Evolutionary conservation across 2,888 invertebrate genomes (phyloP), one percentile per base, ranked within the genome.

Genomic region (Anorthoa munda): DNA sequence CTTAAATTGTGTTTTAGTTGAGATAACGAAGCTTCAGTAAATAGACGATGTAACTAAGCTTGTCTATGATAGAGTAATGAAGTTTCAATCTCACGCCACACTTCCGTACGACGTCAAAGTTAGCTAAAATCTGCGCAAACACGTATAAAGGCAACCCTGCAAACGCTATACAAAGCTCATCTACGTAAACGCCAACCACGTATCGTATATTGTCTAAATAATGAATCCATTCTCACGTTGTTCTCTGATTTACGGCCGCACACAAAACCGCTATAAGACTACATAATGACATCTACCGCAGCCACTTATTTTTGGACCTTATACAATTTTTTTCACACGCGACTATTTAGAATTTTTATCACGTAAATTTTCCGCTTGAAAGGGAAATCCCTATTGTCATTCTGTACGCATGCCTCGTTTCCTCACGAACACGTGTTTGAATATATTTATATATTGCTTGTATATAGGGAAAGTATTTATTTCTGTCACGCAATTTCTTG

Each of bases 321-420:
- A 91, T 92, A 94, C 91, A 92, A 90, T 93, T 94, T 95, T 94
- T 95, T 96, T 96, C 95, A 95, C 96, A 96, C 94, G 95, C 95
- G 87, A 94, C 92, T 89, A 87, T 94, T 95, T 94, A 92, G 94
- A 93, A 95, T 96, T 94, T 95, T 93, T 94, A 95, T 95, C 96
- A 96, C 96, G 96, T 96, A 95, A 95, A 95, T 96, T 95, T 96
- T 94, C 94, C 93, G 94, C 94, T 94, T 91, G 95, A 95, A 95
- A 96, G 95, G 95, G 96, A 96, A 96, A 95, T 94, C 93, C 91
- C 91, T 91, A 96, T 96, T 96, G 96, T 95, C 92, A 96, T 96
- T 95, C 96, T 85, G 88, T 86, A 90, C 93, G 92, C 91, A 92
- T 90, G 89, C 87, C 88, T 88, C 92, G 94, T 94, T 95, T 95